Conservation (phyloP, 2,797 vertebrate species). For the Sebastes vulpes region DNA sequence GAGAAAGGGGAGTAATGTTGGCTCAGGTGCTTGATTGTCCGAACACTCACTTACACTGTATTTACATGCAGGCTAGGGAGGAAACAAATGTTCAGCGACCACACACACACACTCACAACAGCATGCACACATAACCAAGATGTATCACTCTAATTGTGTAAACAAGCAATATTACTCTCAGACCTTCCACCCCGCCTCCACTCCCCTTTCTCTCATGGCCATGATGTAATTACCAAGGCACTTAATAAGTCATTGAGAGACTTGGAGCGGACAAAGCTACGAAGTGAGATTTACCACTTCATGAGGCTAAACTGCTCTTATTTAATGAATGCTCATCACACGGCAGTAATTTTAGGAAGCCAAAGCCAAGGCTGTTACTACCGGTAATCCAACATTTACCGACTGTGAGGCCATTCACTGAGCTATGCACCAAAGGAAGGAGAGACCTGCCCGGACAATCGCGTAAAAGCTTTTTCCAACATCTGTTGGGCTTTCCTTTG, state of each 20-base stretch:
- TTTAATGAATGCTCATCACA: slow-evolving; percentile 42
- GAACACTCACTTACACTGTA: slow-evolving; percentile 68
- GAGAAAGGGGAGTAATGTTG: slow-evolving; percentile 74
- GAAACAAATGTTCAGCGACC: slow-evolving; percentile 69
- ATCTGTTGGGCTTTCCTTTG: slow-evolving; percentile 81
- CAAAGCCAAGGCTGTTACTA: slow-evolving; percentile 11
- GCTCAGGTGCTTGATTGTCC: slow-evolving; percentile 79
- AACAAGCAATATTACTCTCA: slow-evolving; percentile 70
- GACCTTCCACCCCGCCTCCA: slow-evolving; percentile 54
- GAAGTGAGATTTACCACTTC: slow-evolving; percentile 53
- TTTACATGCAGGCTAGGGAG: slow-evolving; percentile 65
- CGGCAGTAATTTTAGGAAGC: slow-evolving; percentile 30
- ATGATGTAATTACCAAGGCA: slow-evolving; percentile 77
- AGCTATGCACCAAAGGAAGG: slow-evolving; percentile 32
- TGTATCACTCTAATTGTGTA: slow-evolving; percentile 68
- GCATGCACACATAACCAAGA: slow-evolving; percentile 56
- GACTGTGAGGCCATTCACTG: slow-evolving; percentile 1
- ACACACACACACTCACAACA: slow-evolving; percentile 57
- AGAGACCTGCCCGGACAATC: slow-evolving; percentile 44
- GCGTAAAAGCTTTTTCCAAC: slow-evolving; percentile 52
- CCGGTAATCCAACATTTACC: slow-evolving; percentile 16
- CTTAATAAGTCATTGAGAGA: slow-evolving; percentile 71
- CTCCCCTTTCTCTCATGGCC: slow-evolving; percentile 56
- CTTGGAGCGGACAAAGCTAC: slow-evolving; percentile 35
- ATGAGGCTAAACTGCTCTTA: slow-evolving; percentile 12